Percentiles rank a stretch among this genome's conserved stretches.
These are phyloP conservation scores for Sebastes schlegelii DNA, from an alignment of 2,113 vertebrate genomes.

Conservation along the genomic window DNA sequence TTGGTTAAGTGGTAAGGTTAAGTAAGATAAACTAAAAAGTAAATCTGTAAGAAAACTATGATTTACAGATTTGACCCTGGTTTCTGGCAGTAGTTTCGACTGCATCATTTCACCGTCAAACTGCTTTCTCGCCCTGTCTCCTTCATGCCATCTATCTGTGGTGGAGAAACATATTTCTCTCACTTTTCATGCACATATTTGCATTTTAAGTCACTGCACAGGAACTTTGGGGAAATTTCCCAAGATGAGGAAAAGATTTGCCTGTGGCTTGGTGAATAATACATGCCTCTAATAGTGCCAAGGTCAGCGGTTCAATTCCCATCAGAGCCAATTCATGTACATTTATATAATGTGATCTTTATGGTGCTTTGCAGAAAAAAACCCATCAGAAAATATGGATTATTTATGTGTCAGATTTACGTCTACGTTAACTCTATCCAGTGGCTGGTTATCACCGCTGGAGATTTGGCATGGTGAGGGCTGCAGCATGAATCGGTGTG, in stretches of 20 bases:
- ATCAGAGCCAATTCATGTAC: neutral
- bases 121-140: neutral
- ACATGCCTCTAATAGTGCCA: conserved; percentile 23
- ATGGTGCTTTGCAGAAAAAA: neutral
- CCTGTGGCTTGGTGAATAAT: conserved; percentile 51
- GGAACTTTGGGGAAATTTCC: conserved; percentile 32
- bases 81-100: neutral
- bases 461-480: conserved; percentile 33
- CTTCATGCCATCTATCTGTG: conserved; percentile 2
- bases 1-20: too few relatives aligned
- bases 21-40: neutral
- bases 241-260: conserved; percentile 15
- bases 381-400: neutral
- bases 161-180: conserved; percentile 12
- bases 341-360: conserved; percentile 4
- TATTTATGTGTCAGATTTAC: neutral
- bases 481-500: conserved; percentile 38
- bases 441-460: conserved; percentile 40
- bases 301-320: conserved; percentile 40
- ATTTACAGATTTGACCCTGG: neutral
- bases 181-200: conserved; percentile 37
- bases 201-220: conserved; percentile 23
- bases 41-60: neutral
- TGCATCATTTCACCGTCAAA: conserved; percentile 20
- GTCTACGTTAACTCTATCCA: neutral